These are phyloP conservation scores for Pocillopora grandis DNA, from an alignment of 92 coral and sea anemone species.

Conservation along the genomic window DNA sequence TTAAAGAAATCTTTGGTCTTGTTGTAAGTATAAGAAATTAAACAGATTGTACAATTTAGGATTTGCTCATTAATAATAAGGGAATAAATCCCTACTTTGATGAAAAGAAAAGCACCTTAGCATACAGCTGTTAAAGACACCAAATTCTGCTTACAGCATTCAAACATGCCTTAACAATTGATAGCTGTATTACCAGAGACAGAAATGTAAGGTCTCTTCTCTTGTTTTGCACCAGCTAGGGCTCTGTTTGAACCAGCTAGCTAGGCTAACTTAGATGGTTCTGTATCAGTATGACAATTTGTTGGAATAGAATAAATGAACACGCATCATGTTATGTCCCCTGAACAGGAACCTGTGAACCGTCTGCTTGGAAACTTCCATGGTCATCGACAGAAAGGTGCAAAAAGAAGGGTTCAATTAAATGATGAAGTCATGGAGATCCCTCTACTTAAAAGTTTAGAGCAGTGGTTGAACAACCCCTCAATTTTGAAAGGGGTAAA, in stretches of 20 bases:
- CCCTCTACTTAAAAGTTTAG: conserved; percentile 41
- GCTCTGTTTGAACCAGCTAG: no score
- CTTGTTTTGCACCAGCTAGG: no score
- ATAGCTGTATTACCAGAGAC: no score
- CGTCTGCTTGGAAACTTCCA: conserved; percentile 57
- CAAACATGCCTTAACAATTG: no score
- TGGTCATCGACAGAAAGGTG: conserved; percentile 57
- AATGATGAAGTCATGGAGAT: conserved; percentile 44
- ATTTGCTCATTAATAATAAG: not conserved
- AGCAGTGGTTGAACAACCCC: conserved; percentile 33
- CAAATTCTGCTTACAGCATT: no score
- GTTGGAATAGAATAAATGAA: no score
- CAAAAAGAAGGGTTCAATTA: conserved; percentile 49
- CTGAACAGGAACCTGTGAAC: conserved; percentile 54
- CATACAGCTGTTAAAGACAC: no score
- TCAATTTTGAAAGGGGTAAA: conserved; percentile 37
- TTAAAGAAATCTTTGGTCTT: conserved; percentile 56
- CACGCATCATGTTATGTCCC: not conserved
- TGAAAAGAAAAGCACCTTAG: no score
- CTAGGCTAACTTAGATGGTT: no score
- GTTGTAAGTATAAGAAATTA: conserved; percentile 32
- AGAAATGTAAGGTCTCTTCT: no score
- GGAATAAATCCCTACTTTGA: not conserved
- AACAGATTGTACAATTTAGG: not conserved
- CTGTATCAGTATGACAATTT: no score